A percentile compares a stretch with the other conserved stretches of the same genome.
Conservation (phyloP, 2,888 invertebrate species). For the Drosophila meridiana region DNA sequence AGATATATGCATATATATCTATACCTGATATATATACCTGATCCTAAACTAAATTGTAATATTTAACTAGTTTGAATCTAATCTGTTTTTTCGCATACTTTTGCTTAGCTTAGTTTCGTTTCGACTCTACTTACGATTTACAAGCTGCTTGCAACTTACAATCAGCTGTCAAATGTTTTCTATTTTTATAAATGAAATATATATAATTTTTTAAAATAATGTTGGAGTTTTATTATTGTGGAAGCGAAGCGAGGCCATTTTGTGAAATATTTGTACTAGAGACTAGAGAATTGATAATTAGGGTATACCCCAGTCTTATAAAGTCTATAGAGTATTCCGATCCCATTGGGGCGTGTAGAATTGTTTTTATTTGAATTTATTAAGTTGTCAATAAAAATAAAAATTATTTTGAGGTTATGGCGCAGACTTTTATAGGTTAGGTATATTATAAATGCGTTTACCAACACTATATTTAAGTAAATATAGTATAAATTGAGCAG, state of each 20-base stretch:
- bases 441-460: not conserved
- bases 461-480: too few relatives aligned
- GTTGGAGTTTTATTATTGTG: too few relatives aligned
- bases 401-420: not conserved
- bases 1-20: not conserved
- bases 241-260: too few relatives aligned
- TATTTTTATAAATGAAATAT: not conserved
- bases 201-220: not conserved
- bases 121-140: not conserved
- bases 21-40: not conserved
- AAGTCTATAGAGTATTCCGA: too few relatives aligned
- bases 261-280: too few relatives aligned
- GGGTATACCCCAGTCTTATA: not conserved
- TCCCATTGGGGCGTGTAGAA: not conserved
- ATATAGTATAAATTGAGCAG: not conserved
- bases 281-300: not conserved
- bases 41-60: not conserved
- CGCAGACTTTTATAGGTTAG: not conserved
- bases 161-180: not conserved
- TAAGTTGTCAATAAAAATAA: not conserved
- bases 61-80: not conserved
- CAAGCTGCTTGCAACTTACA: not conserved
- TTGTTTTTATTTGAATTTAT: not conserved
- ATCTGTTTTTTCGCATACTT: not conserved
- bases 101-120: constrained; percentile 4